Evolutionary conservation across 2,113 vertebrate species (phyloP), one percentile per base, ranked within the genome.

Genomic region (Pseudonaja textilis): DNA sequence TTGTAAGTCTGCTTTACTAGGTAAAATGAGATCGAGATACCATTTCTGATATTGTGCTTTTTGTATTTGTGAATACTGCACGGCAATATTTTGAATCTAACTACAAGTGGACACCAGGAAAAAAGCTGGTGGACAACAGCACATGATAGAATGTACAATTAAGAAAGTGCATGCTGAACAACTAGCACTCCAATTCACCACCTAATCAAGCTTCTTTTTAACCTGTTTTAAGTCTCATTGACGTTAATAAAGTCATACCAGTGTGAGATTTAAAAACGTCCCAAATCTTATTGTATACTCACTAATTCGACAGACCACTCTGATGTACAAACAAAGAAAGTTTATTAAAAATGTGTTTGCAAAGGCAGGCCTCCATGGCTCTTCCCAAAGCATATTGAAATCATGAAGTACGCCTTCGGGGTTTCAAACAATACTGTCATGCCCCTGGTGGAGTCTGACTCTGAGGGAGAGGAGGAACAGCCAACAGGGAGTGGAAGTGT

Each of bases 161-260:
- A 86, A 57, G 55, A 90, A 86, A 85, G 11, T 39, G 42, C 42
- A 90, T 14, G 7, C 23, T 61, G 45, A 90, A 93, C 74, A 87
- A 90, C 92, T 86, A 86, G 14, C 45, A 54, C 55, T 90, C 55
- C 88, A 61, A 89, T 93, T 93, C 92, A 61, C 29, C 50, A 54
- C 55, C 42, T n/a, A 61, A 86, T 90, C 50, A 90, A 90, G 55
- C 47, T 89, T 61, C 55, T 88, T 74, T 86, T 93, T 86, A 59
- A 93, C 59, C 55, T 55, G 8, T 52, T 93, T 85, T 50, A 90
- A 74, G 54, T 61, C 88, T 90, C 54, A 90, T 52, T 92, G 64
- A 92, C 26, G 23, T 92, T 89, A 89, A 89, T 59, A 89, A 69
- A 89, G 22, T 74, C 50, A 10, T 50, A 50, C 47, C 47, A 50